Percentiles rank a stretch among this genome's conserved stretches.
Conservation (phyloP, 1,140 invertebrate species). For the Zaprionus tsacasi region DNA sequence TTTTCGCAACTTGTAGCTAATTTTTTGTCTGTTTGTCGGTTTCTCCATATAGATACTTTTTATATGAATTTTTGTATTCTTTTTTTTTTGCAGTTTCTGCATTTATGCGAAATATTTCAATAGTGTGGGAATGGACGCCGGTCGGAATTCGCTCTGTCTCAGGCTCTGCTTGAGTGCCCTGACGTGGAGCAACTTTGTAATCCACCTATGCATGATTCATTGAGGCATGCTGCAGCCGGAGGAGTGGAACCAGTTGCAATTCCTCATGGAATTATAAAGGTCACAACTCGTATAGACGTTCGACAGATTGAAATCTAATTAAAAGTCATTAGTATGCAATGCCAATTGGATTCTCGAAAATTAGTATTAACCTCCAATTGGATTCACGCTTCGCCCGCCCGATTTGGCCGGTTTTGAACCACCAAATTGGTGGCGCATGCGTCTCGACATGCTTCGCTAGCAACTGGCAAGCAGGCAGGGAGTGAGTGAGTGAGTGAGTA, state of each 20-base stretch:
- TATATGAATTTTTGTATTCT: slow-evolving; percentile 18
- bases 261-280: not conserved
- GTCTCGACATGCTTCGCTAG: slow-evolving; percentile 63
- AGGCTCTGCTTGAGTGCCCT: slow-evolving; percentile 17
- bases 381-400: slow-evolving; percentile 12
- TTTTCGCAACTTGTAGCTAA: slow-evolving; percentile 79
- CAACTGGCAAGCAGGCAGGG: not conserved
- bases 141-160: slow-evolving; percentile 35
- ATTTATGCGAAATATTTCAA: slow-evolving; percentile 74
- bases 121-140: slow-evolving; percentile 67
- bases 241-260: not conserved
- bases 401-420: slow-evolving; percentile 53
- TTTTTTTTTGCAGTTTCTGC: slow-evolving; percentile 23
- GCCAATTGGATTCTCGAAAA: slow-evolving; percentile 16
- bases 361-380: slow-evolving; percentile 24
- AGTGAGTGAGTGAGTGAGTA: not conserved
- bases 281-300: not conserved
- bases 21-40: slow-evolving; percentile 74
- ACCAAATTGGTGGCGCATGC: slow-evolving; percentile 64
- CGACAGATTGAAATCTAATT: not conserved
- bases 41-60: slow-evolving; percentile 46
- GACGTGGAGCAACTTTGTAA: slow-evolving; percentile 40
- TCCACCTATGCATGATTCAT: slow-evolving; percentile 31
- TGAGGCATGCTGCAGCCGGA: slow-evolving; percentile 30
- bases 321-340: slow-evolving; percentile 10